These are phyloP conservation scores for Brachionus rubens DNA, from an alignment of 1,140 invertebrate genomes.

Conservation along the genomic window DNA sequence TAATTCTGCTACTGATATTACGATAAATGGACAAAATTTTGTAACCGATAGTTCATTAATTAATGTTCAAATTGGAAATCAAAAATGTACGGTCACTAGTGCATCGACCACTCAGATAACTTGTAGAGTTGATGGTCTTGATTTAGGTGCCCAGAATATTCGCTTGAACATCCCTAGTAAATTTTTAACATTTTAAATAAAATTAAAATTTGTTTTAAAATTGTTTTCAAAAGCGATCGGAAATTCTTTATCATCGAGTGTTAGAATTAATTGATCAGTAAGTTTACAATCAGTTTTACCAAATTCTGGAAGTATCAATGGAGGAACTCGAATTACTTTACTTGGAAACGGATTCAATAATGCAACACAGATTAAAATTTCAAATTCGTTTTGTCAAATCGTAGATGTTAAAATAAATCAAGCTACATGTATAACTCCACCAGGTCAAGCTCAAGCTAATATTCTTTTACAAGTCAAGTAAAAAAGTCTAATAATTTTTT, in stretches of 20 bases:
- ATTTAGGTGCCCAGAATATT: background rate
- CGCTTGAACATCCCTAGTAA: background rate
- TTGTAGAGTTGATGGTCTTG: background rate
- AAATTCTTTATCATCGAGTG: background rate
- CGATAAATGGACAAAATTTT: background rate
- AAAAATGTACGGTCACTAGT: slow-evolving; percentile 14
- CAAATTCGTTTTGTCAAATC: background rate
- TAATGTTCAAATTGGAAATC: slow-evolving; percentile 47
- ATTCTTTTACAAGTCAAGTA: no score
- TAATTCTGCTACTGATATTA: background rate
- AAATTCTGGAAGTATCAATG: slow-evolving; percentile 45
- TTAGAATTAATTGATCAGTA: background rate
- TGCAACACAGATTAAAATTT: background rate
- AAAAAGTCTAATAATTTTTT: no score
- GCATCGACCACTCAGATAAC: slow-evolving; percentile 46
- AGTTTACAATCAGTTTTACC: slow-evolving; percentile 16
- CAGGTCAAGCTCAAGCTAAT: background rate
- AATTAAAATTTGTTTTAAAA: no score
- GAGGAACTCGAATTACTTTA: slow-evolving; percentile 53
- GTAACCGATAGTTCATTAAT: background rate
- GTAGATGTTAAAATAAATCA: background rate
- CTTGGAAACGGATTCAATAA: slow-evolving; percentile 51
- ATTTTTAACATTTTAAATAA: no score
- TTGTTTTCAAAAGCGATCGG: background rate
- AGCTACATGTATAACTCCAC: background rate